phyloP scores from a whole-genome alignment of 2,113 vertebrate species.

The Pelobates fuscus region DNA sequence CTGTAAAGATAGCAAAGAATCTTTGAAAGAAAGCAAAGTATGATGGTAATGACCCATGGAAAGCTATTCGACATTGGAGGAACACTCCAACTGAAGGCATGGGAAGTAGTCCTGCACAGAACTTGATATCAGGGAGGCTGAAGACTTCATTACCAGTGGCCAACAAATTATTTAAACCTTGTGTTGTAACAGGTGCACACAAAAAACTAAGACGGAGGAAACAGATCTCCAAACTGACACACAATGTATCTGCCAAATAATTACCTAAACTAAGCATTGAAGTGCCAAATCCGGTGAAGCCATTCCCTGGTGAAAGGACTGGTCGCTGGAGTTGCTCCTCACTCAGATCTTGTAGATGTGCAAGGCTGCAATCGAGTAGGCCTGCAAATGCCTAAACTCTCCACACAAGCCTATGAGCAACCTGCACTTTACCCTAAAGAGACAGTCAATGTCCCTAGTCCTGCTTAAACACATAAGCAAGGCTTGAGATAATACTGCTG shows the following conservation, averaged over 20 bases:
- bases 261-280: not conserved
- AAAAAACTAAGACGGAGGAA: too few species aligned
- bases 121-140: not conserved
- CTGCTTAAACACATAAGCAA: not conserved
- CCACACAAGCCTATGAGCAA: not conserved
- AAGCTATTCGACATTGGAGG: slow-evolving; percentile 6
- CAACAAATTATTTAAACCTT: too few species aligned
- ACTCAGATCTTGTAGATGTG: not conserved
- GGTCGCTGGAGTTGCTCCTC: slow-evolving; percentile 30
- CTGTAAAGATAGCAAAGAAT: not conserved
- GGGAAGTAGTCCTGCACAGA: slow-evolving; percentile 16
- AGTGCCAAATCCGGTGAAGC: slow-evolving; percentile 29
- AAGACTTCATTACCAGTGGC: not conserved
- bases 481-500: not conserved
- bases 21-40: not conserved
- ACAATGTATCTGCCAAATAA: not conserved
- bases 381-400: not conserved
- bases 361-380: not conserved
- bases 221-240: too few species aligned
- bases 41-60: not conserved
- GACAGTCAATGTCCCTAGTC: slow-evolving; percentile 1
- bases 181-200: too few species aligned
- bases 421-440: not conserved
- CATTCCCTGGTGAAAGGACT: slow-evolving; percentile 28
- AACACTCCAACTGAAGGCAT: not conserved